Conservation (phyloP, 2,113 vertebrate genomes). For the Protomyctophum bolini region DNA sequence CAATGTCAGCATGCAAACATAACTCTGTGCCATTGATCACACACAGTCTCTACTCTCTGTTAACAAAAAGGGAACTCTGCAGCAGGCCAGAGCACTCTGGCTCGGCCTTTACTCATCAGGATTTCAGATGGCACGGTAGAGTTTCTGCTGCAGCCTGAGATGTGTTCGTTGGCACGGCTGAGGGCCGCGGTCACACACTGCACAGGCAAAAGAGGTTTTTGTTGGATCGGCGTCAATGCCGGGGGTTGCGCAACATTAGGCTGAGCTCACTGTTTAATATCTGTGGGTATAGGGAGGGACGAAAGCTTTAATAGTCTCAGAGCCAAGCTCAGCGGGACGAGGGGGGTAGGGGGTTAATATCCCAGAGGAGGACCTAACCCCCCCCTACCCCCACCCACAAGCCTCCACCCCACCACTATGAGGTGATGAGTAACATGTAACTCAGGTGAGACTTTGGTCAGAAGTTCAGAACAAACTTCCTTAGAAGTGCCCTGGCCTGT, state of each 20-base stretch:
- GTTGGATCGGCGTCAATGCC: slow-evolving; percentile 55
- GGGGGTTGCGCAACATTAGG: slow-evolving; percentile 48
- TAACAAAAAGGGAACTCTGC: background rate
- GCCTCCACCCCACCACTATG: slow-evolving; percentile 39
- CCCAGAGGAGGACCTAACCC: slow-evolving; percentile 31
- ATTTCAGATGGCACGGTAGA: slow-evolving; percentile 41
- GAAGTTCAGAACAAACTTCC: background rate
- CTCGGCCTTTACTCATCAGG: background rate
- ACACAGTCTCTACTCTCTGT: slow-evolving; percentile 14
- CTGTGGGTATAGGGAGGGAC: slow-evolving; percentile 28
- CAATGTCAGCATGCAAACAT: slow-evolving; percentile 3
- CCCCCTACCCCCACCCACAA: slow-evolving; percentile 31
- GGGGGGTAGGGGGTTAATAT: background rate
- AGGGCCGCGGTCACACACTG: slow-evolving; percentile 37
- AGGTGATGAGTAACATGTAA: slow-evolving; percentile 40
- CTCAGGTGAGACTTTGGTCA: slow-evolving; percentile 10
- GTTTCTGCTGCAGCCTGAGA: slow-evolving; percentile 41
- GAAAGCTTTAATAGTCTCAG: slow-evolving; percentile 7
- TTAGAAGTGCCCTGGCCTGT: background rate
- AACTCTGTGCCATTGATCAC: slow-evolving; percentile 32
- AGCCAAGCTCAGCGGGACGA: background rate
- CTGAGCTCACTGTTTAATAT: slow-evolving; percentile 39
- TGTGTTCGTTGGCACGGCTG: slow-evolving; percentile 57
- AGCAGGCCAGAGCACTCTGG: slow-evolving; percentile 12
- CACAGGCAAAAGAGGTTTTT: slow-evolving; percentile 50